Evolutionary conservation across 2,113 vertebrate species (phyloP).

Genomic region (Microcebus jonahi): DNA sequence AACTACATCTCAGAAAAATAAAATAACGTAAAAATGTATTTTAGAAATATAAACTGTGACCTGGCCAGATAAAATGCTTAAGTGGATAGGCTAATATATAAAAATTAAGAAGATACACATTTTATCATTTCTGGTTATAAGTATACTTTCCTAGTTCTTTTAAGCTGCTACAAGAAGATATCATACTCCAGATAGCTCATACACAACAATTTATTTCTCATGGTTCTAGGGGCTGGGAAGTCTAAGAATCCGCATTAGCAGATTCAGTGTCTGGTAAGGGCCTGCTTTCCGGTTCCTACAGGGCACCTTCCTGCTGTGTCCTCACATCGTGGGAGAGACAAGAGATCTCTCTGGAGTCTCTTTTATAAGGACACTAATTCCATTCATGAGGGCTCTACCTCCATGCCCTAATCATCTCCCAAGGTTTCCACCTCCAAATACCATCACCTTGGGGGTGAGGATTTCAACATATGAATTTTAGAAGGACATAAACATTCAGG

Average conservation of each 20-base stretch:
- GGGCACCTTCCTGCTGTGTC: background rate
- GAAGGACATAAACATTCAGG: background rate
- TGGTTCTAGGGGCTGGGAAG: background rate
- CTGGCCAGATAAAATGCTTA: background rate
- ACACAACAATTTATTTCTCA: background rate
- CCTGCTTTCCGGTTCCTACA: background rate
- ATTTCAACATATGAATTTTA: background rate
- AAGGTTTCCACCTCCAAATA: background rate
- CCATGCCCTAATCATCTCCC: background rate
- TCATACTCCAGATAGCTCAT: background rate
- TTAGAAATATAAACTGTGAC: background rate
- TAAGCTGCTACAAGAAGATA: background rate
- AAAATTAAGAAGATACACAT: background rate
- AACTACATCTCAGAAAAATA: background rate
- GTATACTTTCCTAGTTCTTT: background rate
- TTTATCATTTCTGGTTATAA: background rate
- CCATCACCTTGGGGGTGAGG: background rate
- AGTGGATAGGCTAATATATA: background rate
- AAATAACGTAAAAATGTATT: background rate
- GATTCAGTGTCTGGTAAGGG: background rate
- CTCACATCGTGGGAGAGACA: background rate
- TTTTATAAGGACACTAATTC: background rate
- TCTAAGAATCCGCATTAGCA: too few species aligned
- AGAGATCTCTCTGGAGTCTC: background rate
- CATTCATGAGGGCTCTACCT: background rate